Evolutionary conservation across 2,797 vertebrate genomes (phyloP).

Genomic region (Orientallactaga sibirica): DNA sequence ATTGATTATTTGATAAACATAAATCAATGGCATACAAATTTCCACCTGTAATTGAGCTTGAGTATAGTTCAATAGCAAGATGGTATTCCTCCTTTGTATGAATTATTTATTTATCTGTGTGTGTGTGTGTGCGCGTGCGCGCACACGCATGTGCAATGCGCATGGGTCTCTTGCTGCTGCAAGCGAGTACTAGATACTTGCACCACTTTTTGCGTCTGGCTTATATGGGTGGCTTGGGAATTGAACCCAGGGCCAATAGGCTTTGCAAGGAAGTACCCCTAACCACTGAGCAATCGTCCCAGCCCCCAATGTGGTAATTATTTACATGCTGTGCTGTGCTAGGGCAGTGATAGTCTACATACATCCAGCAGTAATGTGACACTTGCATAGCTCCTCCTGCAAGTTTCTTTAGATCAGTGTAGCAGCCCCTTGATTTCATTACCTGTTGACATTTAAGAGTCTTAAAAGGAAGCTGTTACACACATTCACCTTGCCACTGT

Average conservation of each 20-base stretch:
- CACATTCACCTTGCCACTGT: background rate
- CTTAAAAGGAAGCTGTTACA: constrained; percentile 41
- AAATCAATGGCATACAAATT: background rate
- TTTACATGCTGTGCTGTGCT: background rate
- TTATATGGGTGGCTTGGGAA: no score
- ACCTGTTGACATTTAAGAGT: constrained; percentile 46
- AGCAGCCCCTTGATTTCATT: constrained; percentile 35
- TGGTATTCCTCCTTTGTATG: background rate
- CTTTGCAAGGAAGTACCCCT: no score
- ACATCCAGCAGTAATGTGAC: background rate
- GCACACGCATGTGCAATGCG: no score
- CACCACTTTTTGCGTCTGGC: no score
- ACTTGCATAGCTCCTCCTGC: constrained; percentile 36
- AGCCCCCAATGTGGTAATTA: background rate
- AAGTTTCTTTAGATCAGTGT: constrained; percentile 48
- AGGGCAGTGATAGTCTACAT: background rate
- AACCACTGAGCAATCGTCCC: no score
- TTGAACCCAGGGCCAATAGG: no score
- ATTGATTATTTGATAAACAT: constrained; percentile 32
- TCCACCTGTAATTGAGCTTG: constrained; percentile 17
- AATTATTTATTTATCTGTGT: background rate
- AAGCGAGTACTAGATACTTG: no score
- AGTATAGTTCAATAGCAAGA: constrained; percentile 18
- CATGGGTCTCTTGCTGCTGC: no score
- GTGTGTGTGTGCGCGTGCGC: no score